Conservation (phyloP, 2,797 vertebrate species). For the Amazona ochrocephala region DNA sequence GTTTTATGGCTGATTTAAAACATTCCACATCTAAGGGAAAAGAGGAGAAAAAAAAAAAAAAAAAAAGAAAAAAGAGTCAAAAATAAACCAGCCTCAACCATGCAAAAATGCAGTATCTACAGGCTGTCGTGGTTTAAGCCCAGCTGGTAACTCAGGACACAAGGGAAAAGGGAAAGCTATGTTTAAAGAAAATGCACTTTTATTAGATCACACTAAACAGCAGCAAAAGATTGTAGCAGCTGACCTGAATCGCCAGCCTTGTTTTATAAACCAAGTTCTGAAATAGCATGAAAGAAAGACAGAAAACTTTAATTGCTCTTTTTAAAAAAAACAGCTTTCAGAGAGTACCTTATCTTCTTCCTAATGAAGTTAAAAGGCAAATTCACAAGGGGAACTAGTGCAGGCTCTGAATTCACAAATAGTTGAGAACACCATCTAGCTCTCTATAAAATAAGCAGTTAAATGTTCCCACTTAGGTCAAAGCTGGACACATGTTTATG, state of each 20-base stretch:
- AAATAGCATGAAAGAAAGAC: neutral
- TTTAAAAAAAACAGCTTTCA: neutral
- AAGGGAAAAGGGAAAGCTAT: neutral
- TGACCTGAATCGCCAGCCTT: neutral
- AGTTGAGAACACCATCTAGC: neutral
- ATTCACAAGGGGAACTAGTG: accelerated
- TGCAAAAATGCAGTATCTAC: neutral
- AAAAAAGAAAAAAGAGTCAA: neutral
- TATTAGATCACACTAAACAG: neutral
- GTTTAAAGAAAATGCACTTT: neutral
- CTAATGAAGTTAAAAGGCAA: neutral
- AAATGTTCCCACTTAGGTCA: neutral
- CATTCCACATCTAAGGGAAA: neutral
- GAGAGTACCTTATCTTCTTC: neutral
- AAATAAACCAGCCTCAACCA: neutral
- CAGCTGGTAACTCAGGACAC: neutral
- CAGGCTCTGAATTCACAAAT: neutral
- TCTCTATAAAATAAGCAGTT: neutral
- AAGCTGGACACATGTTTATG: neutral
- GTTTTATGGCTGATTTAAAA: neutral
- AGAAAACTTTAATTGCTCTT: neutral
- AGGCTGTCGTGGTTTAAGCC: neutral
- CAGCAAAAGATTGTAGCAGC: neutral
- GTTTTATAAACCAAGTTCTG: neutral
- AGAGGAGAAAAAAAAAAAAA: neutral